A percentile compares a stretch with the other conserved stretches of the same genome.
Evolutionary conservation across 2,797 vertebrate species (phyloP).

Genomic region (Agapornis canus): DNA sequence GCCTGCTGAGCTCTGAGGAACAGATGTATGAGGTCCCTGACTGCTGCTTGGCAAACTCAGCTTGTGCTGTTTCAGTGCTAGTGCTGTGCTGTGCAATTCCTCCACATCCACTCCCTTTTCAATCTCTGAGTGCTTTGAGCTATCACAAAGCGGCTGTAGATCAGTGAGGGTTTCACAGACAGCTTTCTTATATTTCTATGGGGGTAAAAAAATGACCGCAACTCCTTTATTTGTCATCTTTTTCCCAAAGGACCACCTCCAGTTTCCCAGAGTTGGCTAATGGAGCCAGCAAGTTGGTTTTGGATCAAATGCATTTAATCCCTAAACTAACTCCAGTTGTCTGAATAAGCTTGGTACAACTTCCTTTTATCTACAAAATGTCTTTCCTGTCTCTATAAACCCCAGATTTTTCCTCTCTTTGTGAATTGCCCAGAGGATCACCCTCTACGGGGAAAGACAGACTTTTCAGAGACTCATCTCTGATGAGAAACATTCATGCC

Average conservation of each 20-base stretch:
- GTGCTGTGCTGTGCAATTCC: not conserved
- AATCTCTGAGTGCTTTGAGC: not conserved
- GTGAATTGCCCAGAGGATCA: not conserved
- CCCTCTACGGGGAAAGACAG: not conserved
- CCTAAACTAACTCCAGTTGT: not conserved
- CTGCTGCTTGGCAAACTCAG: not conserved
- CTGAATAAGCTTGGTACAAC: not conserved
- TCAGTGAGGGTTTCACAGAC: not conserved
- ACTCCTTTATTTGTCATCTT: not conserved
- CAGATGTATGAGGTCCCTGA: not conserved
- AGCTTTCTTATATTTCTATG: not conserved
- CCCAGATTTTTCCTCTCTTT: not conserved
- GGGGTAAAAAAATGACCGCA: not conserved
- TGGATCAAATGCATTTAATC: not conserved
- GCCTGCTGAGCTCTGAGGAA: constrained; percentile 26
- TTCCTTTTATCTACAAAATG: not conserved
- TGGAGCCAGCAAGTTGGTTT: not conserved
- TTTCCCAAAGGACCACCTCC: not conserved
- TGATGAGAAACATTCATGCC: not conserved
- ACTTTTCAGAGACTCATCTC: not conserved
- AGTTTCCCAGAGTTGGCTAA: not conserved
- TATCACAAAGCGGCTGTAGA: not conserved
- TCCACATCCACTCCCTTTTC: not conserved
- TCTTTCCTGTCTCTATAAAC: not conserved
- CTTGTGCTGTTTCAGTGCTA: not conserved